Percentiles rank a stretch among this genome's conserved stretches.
Evolutionary conservation across 1,140 invertebrate genomes (phyloP).

Genomic region (Paraescarpia echinospica): DNA sequence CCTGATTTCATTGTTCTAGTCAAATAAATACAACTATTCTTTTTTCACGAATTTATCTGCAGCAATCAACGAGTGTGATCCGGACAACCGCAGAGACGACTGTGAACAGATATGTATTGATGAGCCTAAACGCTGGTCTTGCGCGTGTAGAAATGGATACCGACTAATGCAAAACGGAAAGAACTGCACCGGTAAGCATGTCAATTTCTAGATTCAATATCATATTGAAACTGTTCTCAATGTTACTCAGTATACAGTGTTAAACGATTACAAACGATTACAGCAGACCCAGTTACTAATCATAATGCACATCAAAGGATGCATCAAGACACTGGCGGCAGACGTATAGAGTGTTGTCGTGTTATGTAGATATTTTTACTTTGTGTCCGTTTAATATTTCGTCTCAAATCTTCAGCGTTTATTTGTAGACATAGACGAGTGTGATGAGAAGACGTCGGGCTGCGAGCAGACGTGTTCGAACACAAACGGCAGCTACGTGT

Average conservation of each 20-base stretch:
- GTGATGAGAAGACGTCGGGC: neutral
- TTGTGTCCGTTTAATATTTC: neutral
- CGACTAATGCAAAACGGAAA: neutral
- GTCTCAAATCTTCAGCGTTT: neutral
- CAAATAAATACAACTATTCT: neutral
- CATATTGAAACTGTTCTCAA: neutral
- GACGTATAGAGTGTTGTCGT: neutral
- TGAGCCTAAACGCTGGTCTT: neutral
- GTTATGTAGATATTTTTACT: neutral
- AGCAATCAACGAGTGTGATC: neutral
- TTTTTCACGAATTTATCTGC: neutral
- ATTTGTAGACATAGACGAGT: neutral
- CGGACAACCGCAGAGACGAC: neutral
- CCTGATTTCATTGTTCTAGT: too few species aligned
- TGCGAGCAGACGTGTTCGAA: too few species aligned
- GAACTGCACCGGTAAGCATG: neutral
- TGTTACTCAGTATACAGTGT: too few species aligned
- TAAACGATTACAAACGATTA: too few species aligned
- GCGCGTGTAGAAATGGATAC: neutral
- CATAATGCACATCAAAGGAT: neutral
- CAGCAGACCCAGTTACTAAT: neutral
- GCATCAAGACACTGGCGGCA: neutral
- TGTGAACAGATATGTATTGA: neutral
- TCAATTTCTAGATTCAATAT: too few species aligned
- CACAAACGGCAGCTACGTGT: too few species aligned